Evolutionary conservation across 2,888 invertebrate genomes (phyloP).

Genomic region (Trachelus stipa): DNA sequence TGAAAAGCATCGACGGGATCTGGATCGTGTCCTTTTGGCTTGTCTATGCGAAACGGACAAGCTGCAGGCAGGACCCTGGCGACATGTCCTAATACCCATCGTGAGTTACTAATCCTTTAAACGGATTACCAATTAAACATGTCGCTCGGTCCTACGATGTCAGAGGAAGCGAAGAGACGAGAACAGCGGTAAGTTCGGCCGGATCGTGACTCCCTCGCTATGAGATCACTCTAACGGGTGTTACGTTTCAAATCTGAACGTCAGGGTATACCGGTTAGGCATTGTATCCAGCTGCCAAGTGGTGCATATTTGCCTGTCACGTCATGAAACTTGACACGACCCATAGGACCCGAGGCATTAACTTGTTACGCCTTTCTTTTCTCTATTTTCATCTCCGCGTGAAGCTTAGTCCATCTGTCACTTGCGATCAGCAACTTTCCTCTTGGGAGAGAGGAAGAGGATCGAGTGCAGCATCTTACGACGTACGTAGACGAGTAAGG

Average conservation of each 20-base stretch:
- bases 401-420: constrained; percentile 35
- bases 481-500: not conserved
- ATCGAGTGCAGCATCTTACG: not conserved
- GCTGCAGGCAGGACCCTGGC: constrained; percentile 50
- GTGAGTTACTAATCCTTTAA: constrained; percentile 65
- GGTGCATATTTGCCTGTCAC: constrained; percentile 45
- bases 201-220: constrained; percentile 24
- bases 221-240: constrained; percentile 42
- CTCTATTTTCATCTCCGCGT: constrained; percentile 22
- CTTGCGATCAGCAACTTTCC: constrained; percentile 30
- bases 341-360: constrained; percentile 25
- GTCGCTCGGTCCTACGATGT: constrained; percentile 41
- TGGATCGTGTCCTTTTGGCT: constrained; percentile 46
- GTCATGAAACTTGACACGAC: constrained; percentile 44
- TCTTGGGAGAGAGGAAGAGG: constrained; percentile 23
- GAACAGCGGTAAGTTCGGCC: not conserved
- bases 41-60: constrained; percentile 58
- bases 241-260: constrained; percentile 55
- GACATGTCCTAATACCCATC: constrained; percentile 62
- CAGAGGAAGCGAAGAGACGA: constrained; percentile 7
- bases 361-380: constrained; percentile 32
- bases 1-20: not conserved
- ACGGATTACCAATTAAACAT: constrained; percentile 66
- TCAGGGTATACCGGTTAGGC: constrained; percentile 35
- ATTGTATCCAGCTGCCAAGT: constrained; percentile 46